Conservation (phyloP, 2,888 invertebrate species). For the Autographa gamma region DNA sequence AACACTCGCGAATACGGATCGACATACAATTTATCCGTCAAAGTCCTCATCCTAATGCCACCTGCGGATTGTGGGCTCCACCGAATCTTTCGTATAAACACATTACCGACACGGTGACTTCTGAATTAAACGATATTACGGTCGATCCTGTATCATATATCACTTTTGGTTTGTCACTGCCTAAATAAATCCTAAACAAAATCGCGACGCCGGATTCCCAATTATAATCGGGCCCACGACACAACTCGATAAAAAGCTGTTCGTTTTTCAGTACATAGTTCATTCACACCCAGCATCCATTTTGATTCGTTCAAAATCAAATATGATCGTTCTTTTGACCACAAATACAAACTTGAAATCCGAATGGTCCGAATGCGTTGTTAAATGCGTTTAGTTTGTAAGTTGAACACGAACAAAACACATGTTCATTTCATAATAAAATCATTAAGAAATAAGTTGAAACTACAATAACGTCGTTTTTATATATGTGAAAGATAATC, state of each 20-base stretch:
- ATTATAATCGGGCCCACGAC: constrained; percentile 86
- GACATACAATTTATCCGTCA: constrained; percentile 81
- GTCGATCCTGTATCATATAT: constrained; percentile 69
- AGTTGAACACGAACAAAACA: background rate
- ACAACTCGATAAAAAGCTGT: constrained; percentile 88
- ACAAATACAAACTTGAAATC: constrained; percentile 74
- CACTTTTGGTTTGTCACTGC: constrained; percentile 77
- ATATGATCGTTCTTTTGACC: constrained; percentile 85
- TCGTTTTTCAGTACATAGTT: constrained; percentile 88
- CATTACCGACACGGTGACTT: constrained; percentile 87
- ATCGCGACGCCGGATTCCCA: constrained; percentile 82
- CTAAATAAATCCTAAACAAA: constrained; percentile 78
- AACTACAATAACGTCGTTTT: background rate
- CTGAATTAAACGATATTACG: constrained; percentile 75
- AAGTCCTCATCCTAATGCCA: constrained; percentile 88
- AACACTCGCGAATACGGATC: constrained; percentile 77
- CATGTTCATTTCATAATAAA: background rate
- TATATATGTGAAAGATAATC: background rate
- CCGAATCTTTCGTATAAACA: constrained; percentile 84
- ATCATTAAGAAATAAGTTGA: background rate
- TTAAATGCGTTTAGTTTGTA: constrained; percentile 68
- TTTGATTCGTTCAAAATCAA: constrained; percentile 89
- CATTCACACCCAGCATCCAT: constrained; percentile 90
- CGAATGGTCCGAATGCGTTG: constrained; percentile 69
- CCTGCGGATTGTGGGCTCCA: constrained; percentile 83